Base-by-base conservation (phyloP, 2,888 invertebrate genomes). In the Drosophila robusta region DNA sequence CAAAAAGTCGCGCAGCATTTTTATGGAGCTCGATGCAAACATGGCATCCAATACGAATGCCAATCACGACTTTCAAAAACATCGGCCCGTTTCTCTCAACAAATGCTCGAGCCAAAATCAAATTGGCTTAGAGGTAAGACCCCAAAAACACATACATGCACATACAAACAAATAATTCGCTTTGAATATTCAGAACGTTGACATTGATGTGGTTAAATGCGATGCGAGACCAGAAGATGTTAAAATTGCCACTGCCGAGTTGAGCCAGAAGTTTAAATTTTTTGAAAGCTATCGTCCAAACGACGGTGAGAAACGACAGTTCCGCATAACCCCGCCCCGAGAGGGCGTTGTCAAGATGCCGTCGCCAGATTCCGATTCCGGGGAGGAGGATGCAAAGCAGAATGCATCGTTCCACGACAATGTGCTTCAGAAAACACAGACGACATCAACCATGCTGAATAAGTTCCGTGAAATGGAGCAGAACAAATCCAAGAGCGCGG, bases 401-500 rank as follows among this genome's bases (percentile, higher is more conserved):
- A 42, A 70, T 24, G 12, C 51, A 46, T 32, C 91, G 4, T 70
- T 72, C 16, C 39, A 68, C 4, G 87, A 93, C 11, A 78, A 78
- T 55, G 60, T 82, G 22, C 93, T 93, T 6, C 93, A 93, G 79
- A 87, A 93, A 2, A 89, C 91, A 4, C 95, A 95, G 90, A 97
- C 97, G 0, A 96, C 98, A 12, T 95, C 96, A 44, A 95, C 96
- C 89, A 98, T 98, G 96, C 94, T 98, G 78, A 95, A 94, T 86
- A 96, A 97, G 80, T 98, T 98, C 94, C 94, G 97, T 1, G 96
- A 97, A 93, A 95, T 98, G 94, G 98, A 98, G 93, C 95, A 96
- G 84, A 94, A 95, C 63, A 93, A 94, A 70, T 51, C 34, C 26
- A 57, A 46, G 3, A 38, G 24, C 5, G 93, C 61, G 3, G 64